Conservation (phyloP, 2,797 vertebrate genomes). For the Rhinogobio ventralis region DNA sequence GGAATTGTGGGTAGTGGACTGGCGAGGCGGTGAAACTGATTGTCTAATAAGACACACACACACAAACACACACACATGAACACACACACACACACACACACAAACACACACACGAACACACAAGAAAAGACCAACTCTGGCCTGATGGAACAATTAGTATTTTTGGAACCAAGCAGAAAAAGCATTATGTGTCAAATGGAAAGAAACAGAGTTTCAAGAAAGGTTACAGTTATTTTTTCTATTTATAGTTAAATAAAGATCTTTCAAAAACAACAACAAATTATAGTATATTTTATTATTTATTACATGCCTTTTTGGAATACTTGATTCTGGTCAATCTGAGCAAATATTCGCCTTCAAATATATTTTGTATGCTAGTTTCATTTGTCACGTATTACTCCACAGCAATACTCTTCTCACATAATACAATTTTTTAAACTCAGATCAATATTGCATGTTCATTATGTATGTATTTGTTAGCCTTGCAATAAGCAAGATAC, state of each 20-base stretch:
- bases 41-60: slow-evolving; percentile 48
- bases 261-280: neutral
- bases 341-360: neutral
- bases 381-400: neutral
- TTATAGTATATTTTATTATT: too few species aligned
- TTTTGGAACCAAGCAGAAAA: slow-evolving; percentile 27
- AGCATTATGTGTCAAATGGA: slow-evolving; percentile 27
- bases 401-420: neutral
- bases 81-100: slow-evolving; percentile 46
- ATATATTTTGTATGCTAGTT: neutral
- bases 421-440: neutral
- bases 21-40: slow-evolving; percentile 57
- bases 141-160: slow-evolving; percentile 51
- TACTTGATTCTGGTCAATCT: neutral
- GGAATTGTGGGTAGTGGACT: slow-evolving; percentile 60
- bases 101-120: slow-evolving; percentile 28
- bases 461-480: neutral
- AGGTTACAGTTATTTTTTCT: neutral
- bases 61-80: slow-evolving; percentile 28
- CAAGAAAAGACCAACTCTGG: slow-evolving; percentile 42
- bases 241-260: neutral
- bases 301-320: neutral
- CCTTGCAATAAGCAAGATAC: neutral
- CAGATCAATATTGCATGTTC: neutral
- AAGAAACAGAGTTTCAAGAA: neutral